Conservation (phyloP, 1,140 invertebrate species). For the Drosophila bocqueti region DNA sequence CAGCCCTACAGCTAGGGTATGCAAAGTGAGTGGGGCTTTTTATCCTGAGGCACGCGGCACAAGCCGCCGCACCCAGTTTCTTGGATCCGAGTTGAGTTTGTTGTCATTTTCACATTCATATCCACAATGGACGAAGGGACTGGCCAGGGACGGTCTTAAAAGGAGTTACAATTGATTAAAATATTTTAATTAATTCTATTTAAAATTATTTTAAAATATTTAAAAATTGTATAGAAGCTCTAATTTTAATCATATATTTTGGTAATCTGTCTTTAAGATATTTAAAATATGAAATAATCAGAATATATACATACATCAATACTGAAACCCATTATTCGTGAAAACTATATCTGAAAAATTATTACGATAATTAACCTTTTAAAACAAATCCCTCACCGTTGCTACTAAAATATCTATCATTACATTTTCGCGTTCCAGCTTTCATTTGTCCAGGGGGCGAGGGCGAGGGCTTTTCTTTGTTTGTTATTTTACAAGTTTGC, state of each 20-base stretch:
- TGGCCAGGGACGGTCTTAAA: slow-evolving; percentile 10
- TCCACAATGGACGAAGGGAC: slow-evolving; percentile 27
- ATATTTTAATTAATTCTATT: not conserved
- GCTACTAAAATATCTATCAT: slow-evolving; percentile 47
- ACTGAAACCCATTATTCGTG: no score
- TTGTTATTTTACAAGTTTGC: slow-evolving; percentile 61
- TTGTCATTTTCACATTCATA: slow-evolving; percentile 72
- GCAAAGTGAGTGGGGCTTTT: slow-evolving; percentile 50
- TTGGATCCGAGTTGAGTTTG: slow-evolving; percentile 58
- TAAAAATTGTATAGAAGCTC: no score
- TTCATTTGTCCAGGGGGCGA: slow-evolving; percentile 20
- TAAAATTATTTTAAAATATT: not conserved
- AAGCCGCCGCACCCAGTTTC: slow-evolving; percentile 59
- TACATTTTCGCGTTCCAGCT: slow-evolving; percentile 35
- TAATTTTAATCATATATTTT: not conserved
- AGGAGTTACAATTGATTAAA: not conserved
- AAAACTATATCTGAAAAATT: not conserved
- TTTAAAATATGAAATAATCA: no score
- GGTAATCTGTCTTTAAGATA: no score
- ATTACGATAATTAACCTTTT: not conserved
- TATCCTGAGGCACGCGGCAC: slow-evolving; percentile 56
- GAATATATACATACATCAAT: no score
- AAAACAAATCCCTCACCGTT: slow-evolving; percentile 3
- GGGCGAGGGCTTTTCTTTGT: slow-evolving; percentile 28
- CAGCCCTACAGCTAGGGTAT: slow-evolving; percentile 32